Evolutionary conservation across 2,797 vertebrate genomes (phyloP), one percentile per base, ranked within the genome.

Genomic region (Pantherophis vulpinus): DNA sequence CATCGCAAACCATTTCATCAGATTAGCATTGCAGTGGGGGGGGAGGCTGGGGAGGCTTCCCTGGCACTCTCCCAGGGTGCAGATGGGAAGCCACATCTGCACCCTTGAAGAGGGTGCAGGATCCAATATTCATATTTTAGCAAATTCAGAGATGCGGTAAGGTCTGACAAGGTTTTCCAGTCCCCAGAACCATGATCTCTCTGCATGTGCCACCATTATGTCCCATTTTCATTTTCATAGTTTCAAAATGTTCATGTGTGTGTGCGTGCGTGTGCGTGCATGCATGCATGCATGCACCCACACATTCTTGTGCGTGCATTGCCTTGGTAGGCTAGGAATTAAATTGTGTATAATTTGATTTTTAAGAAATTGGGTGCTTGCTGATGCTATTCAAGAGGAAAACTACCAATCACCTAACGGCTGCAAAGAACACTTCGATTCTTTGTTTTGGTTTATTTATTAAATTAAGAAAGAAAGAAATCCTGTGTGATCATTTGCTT

Each of bases 41-140:
- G 27, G 0, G 58, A 10, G 93, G 63, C 12, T n/a, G 2, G 12
- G 63, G n/a, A 66, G 92, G 89, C 60, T 93, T 10, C 87, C 0
- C 94, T 91, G 0, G 5, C 92, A 51, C 47, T 51, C 47, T 51
- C 47, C 47, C 47, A 7, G 47, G 47, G 1, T 51, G 47, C 47
- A 51, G 47, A 51, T 51, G 47, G 47, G 47, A 51, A 51, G 47
- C 47, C 47, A 51, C 47, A 51, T 51, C 47, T 51, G 6, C 47
- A 51, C 47, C 6, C 47, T 51, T 51, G 47, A 51, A 51, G 0
- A 0, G 29, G 2, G 10, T 20, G 37, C 25, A 7, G 2, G 54
- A 94, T 95, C 92, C 93, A 95, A 95, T 90, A 95, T 88, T 96
- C 95, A 91, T 29, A 18, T 11, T 94, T 97, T 92, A 94, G 93